phyloP scores from a whole-genome alignment of 2,113 vertebrate genomes.

The Candoia aspera region DNA sequence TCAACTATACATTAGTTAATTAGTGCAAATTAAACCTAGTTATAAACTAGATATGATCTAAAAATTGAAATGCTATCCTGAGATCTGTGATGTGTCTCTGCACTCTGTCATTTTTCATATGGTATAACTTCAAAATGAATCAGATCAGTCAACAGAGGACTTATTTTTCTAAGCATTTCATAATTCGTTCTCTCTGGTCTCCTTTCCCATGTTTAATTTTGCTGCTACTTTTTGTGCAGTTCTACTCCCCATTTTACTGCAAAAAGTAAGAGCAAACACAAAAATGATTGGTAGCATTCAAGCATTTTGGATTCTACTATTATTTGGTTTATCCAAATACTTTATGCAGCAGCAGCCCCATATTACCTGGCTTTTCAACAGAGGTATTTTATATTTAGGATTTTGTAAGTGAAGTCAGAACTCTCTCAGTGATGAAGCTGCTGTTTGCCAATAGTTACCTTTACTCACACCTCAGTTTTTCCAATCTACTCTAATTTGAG shows the following conservation, averaged over 20 bases:
- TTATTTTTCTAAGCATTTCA: not conserved
- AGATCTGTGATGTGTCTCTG: not conserved
- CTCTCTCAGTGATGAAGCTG: constrained; percentile 4
- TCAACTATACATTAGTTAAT: not conserved
- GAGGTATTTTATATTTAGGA: constrained; percentile 11
- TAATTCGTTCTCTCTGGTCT: not conserved
- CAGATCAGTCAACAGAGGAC: not conserved
- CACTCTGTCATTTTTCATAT: not conserved
- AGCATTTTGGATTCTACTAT: not conserved
- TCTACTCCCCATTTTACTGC: not conserved
- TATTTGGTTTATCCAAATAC: not conserved
- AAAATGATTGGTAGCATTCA: not conserved
- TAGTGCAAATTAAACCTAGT: not conserved
- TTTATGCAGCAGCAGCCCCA: not conserved
- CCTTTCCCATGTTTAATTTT: constrained; percentile 18
- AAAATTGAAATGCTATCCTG: not conserved
- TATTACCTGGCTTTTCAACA: not conserved
- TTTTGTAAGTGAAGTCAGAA: constrained; percentile 26
- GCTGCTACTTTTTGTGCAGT: not conserved
- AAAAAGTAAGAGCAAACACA: not conserved
- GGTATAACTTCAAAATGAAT: not conserved
- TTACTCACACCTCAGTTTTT: not conserved
- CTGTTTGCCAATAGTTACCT: constrained; percentile 27
- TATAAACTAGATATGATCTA: not conserved
- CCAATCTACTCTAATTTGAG: constrained; percentile 9